Evolutionary conservation across 2,888 invertebrate species (phyloP), one percentile per base, ranked within the genome.

Genomic region (Drosophila kambysellisi): DNA sequence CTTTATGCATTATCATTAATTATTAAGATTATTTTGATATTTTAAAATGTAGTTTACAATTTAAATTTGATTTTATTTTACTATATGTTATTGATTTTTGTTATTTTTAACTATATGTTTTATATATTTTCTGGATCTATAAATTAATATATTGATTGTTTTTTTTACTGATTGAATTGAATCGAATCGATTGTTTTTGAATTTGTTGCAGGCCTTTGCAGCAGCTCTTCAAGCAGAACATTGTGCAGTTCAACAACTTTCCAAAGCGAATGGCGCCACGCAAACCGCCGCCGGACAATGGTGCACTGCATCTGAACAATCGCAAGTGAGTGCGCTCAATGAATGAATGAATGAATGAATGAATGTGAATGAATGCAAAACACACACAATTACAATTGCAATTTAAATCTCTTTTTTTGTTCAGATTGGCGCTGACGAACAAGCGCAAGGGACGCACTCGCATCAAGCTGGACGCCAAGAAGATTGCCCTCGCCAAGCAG

Each of bases 361-460:
- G 15, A 15, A 15, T 25, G 3, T 37, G 37, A 37, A 17, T 37
- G 7, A 0, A 15, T 37, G 12, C 37, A 15, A 15, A 17, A 8
- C 15, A 15, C 15, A 25, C 6, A 25, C 6, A 48, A 25, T 41
- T 9, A 37, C 37, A 41, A 9, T 41, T n/a, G 11, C 25, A 2
- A 25, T 25, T 25, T 25, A 2, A 25, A 25, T n/a, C 2, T 9
- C 1, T 37, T 15, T 6, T 37, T 15, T 37, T 37, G 0, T 15
- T 2, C 20, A 89, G 84, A 33, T 48, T 81, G 39, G 74, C 85
- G 11, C 70, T 92, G 81, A 87, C 86, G 37, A 92, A 87, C 56
- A 93, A 93, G 65, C 90, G 92, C 46, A 93, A 93, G 78, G 92
- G 93, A 32, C 91, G 93, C 59, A 93, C 92, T 79, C 93, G 93